A percentile compares a stretch with the other conserved stretches of the same genome.
Conservation (phyloP, 2,797 vertebrate genomes). For the Micrastur ruficollis region DNA sequence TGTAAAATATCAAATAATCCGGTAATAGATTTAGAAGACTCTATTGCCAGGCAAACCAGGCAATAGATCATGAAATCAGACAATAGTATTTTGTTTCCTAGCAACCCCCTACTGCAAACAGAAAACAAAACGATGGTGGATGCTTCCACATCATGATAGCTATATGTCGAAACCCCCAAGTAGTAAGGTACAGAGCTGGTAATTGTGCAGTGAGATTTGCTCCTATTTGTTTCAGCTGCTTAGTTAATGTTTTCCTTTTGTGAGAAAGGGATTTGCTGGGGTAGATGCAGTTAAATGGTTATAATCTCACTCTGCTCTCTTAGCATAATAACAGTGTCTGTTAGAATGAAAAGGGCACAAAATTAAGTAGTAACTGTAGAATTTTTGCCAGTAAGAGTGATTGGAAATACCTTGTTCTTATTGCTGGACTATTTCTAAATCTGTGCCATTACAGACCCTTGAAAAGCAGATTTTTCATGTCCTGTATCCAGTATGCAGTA, state of each 20-base stretch:
- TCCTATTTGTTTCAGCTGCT: background rate
- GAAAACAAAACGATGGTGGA: slow-evolving; percentile 74
- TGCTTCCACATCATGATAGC: slow-evolving; percentile 60
- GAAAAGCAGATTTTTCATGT: background rate
- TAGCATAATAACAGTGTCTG: background rate
- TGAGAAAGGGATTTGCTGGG: background rate
- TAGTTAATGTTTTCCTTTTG: background rate
- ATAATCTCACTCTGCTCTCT: background rate
- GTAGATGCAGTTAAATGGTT: background rate
- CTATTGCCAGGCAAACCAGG: slow-evolving; percentile 65
- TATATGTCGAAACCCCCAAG: background rate
- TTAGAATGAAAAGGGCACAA: background rate
- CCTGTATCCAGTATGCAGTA: background rate
- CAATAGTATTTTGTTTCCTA: slow-evolving; percentile 79
- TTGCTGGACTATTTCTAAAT: background rate
- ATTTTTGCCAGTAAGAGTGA: background rate
- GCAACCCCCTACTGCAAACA: slow-evolving; percentile 74
- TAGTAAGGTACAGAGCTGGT: background rate
- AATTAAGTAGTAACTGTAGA: background rate
- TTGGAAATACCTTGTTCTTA: background rate
- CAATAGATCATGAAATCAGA: slow-evolving; percentile 76
- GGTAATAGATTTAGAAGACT: slow-evolving; percentile 67
- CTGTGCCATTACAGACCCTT: background rate
- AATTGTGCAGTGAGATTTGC: background rate
- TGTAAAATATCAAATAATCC: slow-evolving; percentile 46